Evolutionary conservation across 2,888 invertebrate species (phyloP), one percentile per base, ranked within the genome.

Genomic region (Pseudococcus viburni): DNA sequence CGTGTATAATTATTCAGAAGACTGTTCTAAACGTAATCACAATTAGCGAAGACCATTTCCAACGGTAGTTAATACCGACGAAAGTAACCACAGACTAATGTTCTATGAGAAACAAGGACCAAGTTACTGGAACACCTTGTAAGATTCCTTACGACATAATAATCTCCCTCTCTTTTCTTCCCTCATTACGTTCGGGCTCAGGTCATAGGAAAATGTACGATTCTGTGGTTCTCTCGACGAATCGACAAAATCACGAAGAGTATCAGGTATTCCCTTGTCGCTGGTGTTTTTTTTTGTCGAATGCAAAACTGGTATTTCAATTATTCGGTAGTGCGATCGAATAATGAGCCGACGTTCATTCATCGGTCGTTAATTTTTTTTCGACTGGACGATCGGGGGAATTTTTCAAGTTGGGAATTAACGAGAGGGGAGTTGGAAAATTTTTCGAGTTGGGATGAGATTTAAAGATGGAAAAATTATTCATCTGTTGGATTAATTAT

Each of bases 61-160:
- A 59, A 46, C 64, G 59, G 59, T 85, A 86, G 86, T 86, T 86
- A 85, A 86, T 86, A 86, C 86, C 86, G 86, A 86, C 86, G 86
- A 86, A 86, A 86, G 86, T 86, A 86, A 86, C 86, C 86, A 86
- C 86, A 86, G 68, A 86, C 86, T 86, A 86, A 59, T 59, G 59
- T 68, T 86, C 86, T 86, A 59, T 86, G 68, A 86, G 86, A 86
- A 86, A 64, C 86, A 86, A 86, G 86, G 86, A 86, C 86, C 86
- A 86, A 86, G 64, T 86, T 86, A 86, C 86, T 86, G 86, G 86
- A 86, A 86, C 86, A 86, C 86, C 86, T 86, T 86, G 86, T 86
- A 86, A 86, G 86, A 86, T 86, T 86, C 86, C 86, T 68, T 86
- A 86, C 68, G 86, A 86, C 86, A 73, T 68, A 86, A 86, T 86